Percentiles rank a stretch among this genome's conserved stretches.
phyloP scores from a whole-genome alignment of 2,888 invertebrate species.

The Latrodectus elegans region DNA sequence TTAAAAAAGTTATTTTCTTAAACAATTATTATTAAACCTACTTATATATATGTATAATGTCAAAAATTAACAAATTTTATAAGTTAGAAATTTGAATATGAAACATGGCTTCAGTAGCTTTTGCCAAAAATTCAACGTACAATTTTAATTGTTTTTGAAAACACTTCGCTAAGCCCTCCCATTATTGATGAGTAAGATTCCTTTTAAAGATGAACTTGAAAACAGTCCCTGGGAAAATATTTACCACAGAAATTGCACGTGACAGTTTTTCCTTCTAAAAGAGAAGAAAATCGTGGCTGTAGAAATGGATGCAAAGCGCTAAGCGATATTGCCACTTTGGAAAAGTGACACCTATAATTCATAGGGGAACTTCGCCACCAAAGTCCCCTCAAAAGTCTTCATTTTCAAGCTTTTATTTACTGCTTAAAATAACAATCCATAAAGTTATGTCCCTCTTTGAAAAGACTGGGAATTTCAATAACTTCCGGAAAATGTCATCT shows the following conservation, averaged over 20 bases:
- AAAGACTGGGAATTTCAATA: conserved; percentile 64
- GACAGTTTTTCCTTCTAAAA: conserved; percentile 9
- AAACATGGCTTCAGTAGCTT: no score
- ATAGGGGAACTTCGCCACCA: conserved; percentile 7
- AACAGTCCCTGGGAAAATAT: no score
- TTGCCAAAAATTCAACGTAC: no score
- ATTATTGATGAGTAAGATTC: no score
- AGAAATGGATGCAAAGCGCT: conserved; percentile 37
- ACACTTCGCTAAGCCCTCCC: no score
- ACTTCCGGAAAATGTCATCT: conserved; percentile 63
- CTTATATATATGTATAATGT: no score
- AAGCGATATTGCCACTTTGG: conserved; percentile 45
- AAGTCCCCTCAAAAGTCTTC: conserved; percentile 16
- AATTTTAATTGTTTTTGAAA: no score
- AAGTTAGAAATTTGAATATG: no score
- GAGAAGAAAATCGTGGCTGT: neutral
- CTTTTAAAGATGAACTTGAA: no score
- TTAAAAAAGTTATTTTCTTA: no score
- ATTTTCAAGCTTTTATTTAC: conserved; percentile 60
- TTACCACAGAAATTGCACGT: neutral
- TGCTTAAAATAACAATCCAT: conserved; percentile 69
- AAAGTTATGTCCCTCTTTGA: conserved; percentile 58
- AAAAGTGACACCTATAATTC: conserved; percentile 52
- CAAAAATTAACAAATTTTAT: no score
- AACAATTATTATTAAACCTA: no score